Evolutionary conservation across 2,797 vertebrate species (phyloP).

Genomic region (Gadopsis marmoratus): DNA sequence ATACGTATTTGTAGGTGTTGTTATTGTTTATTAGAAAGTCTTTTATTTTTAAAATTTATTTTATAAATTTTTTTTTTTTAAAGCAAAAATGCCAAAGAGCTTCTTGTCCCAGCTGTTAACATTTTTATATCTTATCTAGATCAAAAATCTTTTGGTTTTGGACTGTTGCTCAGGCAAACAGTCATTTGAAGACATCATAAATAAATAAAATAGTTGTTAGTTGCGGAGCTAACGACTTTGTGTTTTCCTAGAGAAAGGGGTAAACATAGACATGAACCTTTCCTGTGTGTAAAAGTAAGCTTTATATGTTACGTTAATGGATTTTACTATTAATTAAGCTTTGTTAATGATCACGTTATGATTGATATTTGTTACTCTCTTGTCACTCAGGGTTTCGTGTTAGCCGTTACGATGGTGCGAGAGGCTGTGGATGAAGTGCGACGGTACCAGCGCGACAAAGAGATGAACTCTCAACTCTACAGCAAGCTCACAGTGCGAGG

Average conservation of each 20-base stretch:
- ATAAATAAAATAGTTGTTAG: not conserved
- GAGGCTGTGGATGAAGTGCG: constrained; percentile 96
- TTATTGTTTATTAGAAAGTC: not conserved
- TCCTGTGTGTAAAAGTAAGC: not conserved
- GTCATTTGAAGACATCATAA: not conserved
- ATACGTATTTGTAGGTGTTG: not conserved
- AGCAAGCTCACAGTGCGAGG: constrained; percentile 97
- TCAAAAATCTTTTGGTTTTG: not conserved
- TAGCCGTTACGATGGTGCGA: constrained; percentile 93
- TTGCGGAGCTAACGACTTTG: not conserved
- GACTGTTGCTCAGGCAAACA: not conserved
- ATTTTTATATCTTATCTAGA: not conserved
- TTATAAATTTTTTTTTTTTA: too few relatives aligned
- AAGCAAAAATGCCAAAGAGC: not conserved
- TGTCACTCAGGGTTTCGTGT: constrained; percentile 91
- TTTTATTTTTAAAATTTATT: too few relatives aligned
- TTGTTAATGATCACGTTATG: not conserved
- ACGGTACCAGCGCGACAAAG: constrained; percentile 95
- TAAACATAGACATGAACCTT: not conserved
- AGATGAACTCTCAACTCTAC: constrained; percentile 98
- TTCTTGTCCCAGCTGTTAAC: not conserved
- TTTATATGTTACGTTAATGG: not conserved
- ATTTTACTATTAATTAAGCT: not conserved
- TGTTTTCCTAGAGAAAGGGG: not conserved
- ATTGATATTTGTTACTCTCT: not conserved